Evolutionary conservation across 1,140 invertebrate genomes (phyloP), one percentile per base, ranked within the genome.

Genomic region (Zaprionus capensis): DNA sequence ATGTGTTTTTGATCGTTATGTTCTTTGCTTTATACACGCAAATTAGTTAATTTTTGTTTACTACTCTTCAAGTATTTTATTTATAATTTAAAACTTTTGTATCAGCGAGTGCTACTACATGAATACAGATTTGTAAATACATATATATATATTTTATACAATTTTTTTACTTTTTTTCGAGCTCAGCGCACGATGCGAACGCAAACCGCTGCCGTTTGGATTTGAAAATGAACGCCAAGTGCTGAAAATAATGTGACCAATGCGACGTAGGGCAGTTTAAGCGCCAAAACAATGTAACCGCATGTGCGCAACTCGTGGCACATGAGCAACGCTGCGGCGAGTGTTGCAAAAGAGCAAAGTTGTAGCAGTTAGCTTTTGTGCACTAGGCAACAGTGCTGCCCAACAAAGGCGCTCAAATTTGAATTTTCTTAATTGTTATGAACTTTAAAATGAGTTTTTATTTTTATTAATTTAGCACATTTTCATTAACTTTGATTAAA

Each of bases 171-270:
- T 12, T 49, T 56, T 44, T 67, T 46, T 55, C 78, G 65, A 81
- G 70, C 74, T 71, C 14, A 20, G 44, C 57, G 62, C 77, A 65
- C 51, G 75, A 78, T 64, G 78, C 81, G 62, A 73, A 68, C 69
- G 79, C 69, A 64, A 71, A 38, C 63, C 53, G 63, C 64, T 82
- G 76, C 82, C 68, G 82, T 86, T 82, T 86, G 34, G 77, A 72
- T 85, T 85, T 86, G 36, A 84, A 82, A 68, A 58, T 34, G 26
- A 56, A 71, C 38, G 78, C 76, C 56, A 71, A 64, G 22, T 41
- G 34, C 36, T 58, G 17, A 64, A 64, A 75, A 70, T 28, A 20
- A 70, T 71, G 67, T 75, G 72, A 58, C 72, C 72, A 58, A 5
- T 1, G 9, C 6, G 20, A 17, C 17, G 3, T 12, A n/a, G 14